Base-by-base conservation (phyloP, 2,888 invertebrate genomes). In the Protonemura montana region DNA sequence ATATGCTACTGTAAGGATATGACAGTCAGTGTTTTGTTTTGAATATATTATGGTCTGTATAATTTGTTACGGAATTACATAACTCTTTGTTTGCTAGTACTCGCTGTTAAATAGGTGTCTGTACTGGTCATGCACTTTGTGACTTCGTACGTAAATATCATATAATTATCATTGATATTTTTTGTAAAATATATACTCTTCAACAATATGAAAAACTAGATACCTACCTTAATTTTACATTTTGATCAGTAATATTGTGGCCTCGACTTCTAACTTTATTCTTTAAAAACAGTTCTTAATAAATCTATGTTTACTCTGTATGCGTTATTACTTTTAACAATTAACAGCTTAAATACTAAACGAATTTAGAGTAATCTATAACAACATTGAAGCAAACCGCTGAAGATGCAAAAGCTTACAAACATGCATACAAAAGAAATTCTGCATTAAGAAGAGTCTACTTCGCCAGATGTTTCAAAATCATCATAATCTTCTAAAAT, bases 391-490 rank as follows among this genome's bases (percentile, higher is more conserved):
- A 59, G 41, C 41, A 41, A 59, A 59, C 59, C 21, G 1, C 59
- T 21, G 59, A 59, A 21, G 1, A 59, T 21, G 16, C 59, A 16
- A 59, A 21, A 3, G 59, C 21, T 59, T 3, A 21, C 59, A 78
- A 26, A n/a, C 27, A 26, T 78, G 1, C 25, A 78, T 78, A 78
- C 26, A 21, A 26, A 78, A 27, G 3, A 21, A 78, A 21, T 7
- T 7, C 27, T 78, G 2, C 16, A 27, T 27, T 78, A 78, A 6
- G 78, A 78, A 7, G 78, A 78, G 13, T 78, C 78, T 41, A 82
- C 28, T 28, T 86, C 86, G 13, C 88, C 87, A 13, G 88, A 86
- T 25, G 87, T 81, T 81, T 83, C 87, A 35, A 83, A 83, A n/a
- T 78, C 30, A 0, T 87, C 85, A 21, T 82, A 82, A 82, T 82